Conservation (phyloP, 2,797 vertebrate genomes). For the Diplodus puntazzo region DNA sequence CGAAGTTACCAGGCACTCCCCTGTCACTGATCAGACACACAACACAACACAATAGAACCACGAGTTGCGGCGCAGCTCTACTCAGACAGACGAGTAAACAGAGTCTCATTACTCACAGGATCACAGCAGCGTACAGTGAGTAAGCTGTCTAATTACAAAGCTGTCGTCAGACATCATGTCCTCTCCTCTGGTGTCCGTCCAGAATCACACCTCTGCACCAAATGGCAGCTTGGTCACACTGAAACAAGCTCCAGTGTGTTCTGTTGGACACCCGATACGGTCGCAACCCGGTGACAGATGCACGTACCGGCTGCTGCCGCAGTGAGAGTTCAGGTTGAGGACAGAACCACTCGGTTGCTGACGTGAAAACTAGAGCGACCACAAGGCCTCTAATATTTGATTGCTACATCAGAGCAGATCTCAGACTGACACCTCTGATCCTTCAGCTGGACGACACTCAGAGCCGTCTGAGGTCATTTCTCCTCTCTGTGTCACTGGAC, state of each 20-base stretch:
- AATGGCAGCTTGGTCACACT: conserved; percentile 14
- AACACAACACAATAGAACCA: neutral
- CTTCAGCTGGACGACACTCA: conserved; percentile 6
- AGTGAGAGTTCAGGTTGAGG: conserved; percentile 20
- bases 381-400: conserved; percentile 45
- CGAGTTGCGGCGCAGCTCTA: neutral
- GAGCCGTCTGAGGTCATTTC: conserved; percentile 8
- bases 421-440: conserved; percentile 32
- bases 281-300: conserved; percentile 23
- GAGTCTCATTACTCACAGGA: neutral
- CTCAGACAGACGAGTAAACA: neutral
- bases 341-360: conserved; percentile 18
- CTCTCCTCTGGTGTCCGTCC: conserved; percentile 7
- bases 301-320: conserved; percentile 11
- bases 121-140: conserved; percentile 9
- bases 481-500: conserved; percentile 33
- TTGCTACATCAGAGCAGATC: conserved; percentile 36
- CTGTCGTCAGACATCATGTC: conserved; percentile 21
- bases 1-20: neutral
- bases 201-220: conserved; percentile 44
- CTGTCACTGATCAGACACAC: neutral
- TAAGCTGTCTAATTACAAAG: conserved; percentile 48
- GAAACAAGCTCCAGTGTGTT: conserved; percentile 57
- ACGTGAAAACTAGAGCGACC: conserved; percentile 23
- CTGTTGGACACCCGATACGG: conserved; percentile 40